A percentile compares a stretch with the other conserved stretches of the same genome.
phyloP scores from a whole-genome alignment of 2,888 invertebrate genomes.

The Dioctria linearis region DNA sequence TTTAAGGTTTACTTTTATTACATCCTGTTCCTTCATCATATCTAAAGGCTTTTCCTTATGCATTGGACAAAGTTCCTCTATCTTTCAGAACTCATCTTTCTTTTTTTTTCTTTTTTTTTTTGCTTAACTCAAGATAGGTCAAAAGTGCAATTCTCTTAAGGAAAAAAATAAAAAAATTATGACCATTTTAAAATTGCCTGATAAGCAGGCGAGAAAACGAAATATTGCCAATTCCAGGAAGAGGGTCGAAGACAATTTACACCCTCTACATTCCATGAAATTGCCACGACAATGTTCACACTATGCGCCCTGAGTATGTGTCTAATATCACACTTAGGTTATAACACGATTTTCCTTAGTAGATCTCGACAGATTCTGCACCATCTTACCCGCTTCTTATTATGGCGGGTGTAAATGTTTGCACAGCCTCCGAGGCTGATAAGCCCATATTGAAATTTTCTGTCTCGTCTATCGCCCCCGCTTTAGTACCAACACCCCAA shows the following conservation, averaged over 20 bases:
- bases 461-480: not conserved
- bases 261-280: slow-evolving; percentile 47
- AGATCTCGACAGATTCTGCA: slow-evolving; percentile 29
- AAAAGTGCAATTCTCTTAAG: slow-evolving; percentile 22
- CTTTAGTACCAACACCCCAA: slow-evolving; percentile 14
- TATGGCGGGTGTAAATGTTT: slow-evolving; percentile 58
- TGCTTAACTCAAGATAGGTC: not conserved
- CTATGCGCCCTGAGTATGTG: slow-evolving; percentile 46
- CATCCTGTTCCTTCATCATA: too few relatives aligned
- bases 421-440: slow-evolving; percentile 56
- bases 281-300: slow-evolving; percentile 49
- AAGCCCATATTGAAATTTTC: slow-evolving; percentile 58
- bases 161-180: slow-evolving; percentile 47
- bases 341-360: slow-evolving; percentile 50
- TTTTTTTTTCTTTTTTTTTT: too few relatives aligned
- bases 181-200: slow-evolving; percentile 38
- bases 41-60: too few relatives aligned
- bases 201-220: slow-evolving; percentile 31
- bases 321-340: slow-evolving; percentile 51
- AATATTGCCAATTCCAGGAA: slow-evolving; percentile 46
- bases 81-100: too few relatives aligned
- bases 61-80: too few relatives aligned
- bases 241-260: slow-evolving; percentile 50
- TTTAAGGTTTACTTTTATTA: too few relatives aligned
- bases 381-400: slow-evolving; percentile 55